Base-by-base conservation (phyloP, 2,797 vertebrate genomes). In the Clarias platycephalus region DNA sequence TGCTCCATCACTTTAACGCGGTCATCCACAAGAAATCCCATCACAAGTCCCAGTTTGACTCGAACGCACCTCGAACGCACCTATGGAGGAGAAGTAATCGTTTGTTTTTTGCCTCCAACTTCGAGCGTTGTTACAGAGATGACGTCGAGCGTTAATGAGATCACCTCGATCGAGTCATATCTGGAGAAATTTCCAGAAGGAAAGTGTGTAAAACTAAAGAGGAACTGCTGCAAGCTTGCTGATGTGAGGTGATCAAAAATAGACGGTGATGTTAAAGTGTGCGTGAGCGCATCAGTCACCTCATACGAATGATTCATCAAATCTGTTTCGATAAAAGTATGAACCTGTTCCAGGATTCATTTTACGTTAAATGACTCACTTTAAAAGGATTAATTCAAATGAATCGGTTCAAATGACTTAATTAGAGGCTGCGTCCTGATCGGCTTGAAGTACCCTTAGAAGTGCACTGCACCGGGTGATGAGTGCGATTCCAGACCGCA, bases 231-330 rank as follows among this genome's bases (percentile, higher is more conserved):
- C 13, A 20, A 58, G 28, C 24, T 57, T 58, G 44, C 66, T 72
- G 55, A 82, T 62, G 57, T n/a, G 31, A 78, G 75, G 40, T 37
- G 12, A 5, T 34, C 75, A 78, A 62, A 78, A 37, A 78, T 62
- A 78, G 75, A 24, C 13, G 0, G 44, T 28, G 37, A 22, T 72
- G 12, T 72, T 12, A 49, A 49, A 16, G 8, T 13, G 70, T 72
- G 70, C 16, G 20, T n/a, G 70, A 40, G 37, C 18, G 26, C 40
- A 68, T 78, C 67, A 26, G 67, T 74, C 80, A 74, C 68, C 83
- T 72, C 44, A 55, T 37, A 62, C 55, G 44, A 75, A 64, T 85
- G 80, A 85, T 85, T 85, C 58, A 74, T 37, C 44, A 37, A 16
- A 34, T 28, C 16, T 68, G 37, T 80, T 66, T 83, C 37, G 62